Percentiles rank a stretch among this genome's conserved stretches.
Conservation (phyloP, 92 coral and sea anemone genomes). For the Porites divaricata region DNA sequence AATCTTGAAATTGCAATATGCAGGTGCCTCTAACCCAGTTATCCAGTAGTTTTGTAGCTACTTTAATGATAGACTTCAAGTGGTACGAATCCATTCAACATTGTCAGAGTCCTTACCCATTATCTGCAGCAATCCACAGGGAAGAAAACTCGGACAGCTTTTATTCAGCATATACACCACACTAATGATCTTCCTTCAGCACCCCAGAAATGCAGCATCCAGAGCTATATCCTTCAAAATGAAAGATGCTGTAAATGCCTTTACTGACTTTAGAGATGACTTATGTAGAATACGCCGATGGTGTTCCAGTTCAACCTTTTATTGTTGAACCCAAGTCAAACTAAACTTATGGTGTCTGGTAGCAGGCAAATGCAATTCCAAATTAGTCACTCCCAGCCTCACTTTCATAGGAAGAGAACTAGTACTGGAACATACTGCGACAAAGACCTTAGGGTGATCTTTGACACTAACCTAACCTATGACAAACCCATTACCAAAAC, state of each 20-base stretch:
- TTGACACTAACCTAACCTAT: background rate
- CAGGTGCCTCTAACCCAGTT: too few relatives aligned
- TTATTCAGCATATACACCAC: constrained; percentile 36
- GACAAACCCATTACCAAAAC: too few relatives aligned
- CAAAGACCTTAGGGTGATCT: constrained; percentile 43
- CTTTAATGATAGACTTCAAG: too few relatives aligned
- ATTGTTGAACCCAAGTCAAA: constrained; percentile 36
- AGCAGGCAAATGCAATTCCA: too few relatives aligned
- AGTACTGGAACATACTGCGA: too few relatives aligned
- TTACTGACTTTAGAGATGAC: constrained; percentile 27
- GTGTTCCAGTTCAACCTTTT: too few relatives aligned
- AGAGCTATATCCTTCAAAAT: constrained; percentile 16
- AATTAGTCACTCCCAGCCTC: too few relatives aligned
- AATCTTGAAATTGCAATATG: too few relatives aligned
- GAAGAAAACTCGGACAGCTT: constrained; percentile 44
- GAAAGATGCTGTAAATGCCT: constrained; percentile 12
- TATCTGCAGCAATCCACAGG: constrained; percentile 33
- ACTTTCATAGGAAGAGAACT: too few relatives aligned
- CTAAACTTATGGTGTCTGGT: too few relatives aligned
- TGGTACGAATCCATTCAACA: constrained; percentile 19
- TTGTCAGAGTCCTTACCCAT: constrained; percentile 13
- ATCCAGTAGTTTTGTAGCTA: too few relatives aligned
- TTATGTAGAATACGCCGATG: constrained; percentile 20
- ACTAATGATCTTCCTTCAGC: too few relatives aligned
- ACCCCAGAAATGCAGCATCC: constrained; percentile 22